Conservation (phyloP, 2,113 vertebrate species). For the Corythoichthys haematopterus region DNA sequence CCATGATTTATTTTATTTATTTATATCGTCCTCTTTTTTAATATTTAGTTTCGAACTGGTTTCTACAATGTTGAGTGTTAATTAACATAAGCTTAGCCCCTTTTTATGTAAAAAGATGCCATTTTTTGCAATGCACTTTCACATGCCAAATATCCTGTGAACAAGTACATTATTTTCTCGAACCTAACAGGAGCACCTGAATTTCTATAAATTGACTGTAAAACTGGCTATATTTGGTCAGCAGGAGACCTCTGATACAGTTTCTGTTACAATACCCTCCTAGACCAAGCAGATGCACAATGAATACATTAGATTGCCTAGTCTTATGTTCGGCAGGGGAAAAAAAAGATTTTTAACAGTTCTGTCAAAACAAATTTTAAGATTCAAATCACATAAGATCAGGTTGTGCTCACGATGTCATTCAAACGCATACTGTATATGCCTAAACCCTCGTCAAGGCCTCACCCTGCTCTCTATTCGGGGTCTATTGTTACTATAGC, state of each 20-base stretch:
- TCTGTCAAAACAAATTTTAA: conserved; percentile 18
- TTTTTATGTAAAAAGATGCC: not conserved
- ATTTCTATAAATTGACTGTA: conserved; percentile 28
- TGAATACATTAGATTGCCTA: conserved; percentile 37
- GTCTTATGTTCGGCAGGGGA: conserved; percentile 5
- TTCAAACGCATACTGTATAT: conserved; percentile 34
- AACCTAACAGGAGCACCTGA: conserved; percentile 21
- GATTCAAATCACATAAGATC: not conserved
- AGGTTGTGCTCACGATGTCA: conserved; percentile 23
- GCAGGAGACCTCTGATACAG: conserved; percentile 30
- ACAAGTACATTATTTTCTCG: conserved; percentile 2
- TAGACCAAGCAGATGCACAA: conserved; percentile 28
- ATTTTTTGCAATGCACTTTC: not conserved
- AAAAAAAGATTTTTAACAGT: conserved; percentile 17
- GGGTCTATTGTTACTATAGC: conserved; percentile 63
- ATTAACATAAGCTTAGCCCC: too few species aligned
- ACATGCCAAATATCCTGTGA: not conserved
- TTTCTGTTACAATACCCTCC: conserved; percentile 35
- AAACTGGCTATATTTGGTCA: conserved; percentile 38
- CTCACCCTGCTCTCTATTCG: conserved; percentile 59
- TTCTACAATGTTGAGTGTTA: too few species aligned
- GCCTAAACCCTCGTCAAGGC: conserved; percentile 56
- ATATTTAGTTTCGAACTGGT: too few species aligned
- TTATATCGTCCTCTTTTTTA: too few species aligned
- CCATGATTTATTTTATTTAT: too few species aligned